These are phyloP conservation scores for Ceyx melanurus DNA, from an alignment of 2,113 vertebrate genomes.

Conservation along the genomic window DNA sequence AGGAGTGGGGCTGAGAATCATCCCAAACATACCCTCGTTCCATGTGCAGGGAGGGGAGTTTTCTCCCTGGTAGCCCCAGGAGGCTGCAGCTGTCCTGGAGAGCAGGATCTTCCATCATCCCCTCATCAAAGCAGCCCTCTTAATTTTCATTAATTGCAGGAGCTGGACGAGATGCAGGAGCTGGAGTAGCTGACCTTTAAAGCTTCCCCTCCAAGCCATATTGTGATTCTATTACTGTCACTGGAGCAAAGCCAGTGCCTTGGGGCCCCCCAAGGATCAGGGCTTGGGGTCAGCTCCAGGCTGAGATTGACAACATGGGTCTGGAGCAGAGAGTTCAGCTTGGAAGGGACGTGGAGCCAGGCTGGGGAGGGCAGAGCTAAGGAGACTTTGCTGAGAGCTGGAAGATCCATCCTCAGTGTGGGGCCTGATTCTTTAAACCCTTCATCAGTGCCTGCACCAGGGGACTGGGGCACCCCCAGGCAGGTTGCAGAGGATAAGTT, in stretches of 20 bases:
- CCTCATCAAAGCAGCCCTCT: not conserved
- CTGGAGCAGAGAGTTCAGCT: not conserved
- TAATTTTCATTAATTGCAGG: not conserved
- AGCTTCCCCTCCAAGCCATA: not conserved
- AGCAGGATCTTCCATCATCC: not conserved
- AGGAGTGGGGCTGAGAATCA: not conserved
- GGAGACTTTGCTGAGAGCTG: not conserved
- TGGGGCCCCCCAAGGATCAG: not conserved
- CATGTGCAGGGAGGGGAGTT: rapidly evolving
- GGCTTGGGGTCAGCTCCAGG: not conserved
- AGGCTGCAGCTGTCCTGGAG: not conserved
- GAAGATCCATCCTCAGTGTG: rapidly evolving
- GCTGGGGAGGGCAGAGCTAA: not conserved
- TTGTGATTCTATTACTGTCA: not conserved
- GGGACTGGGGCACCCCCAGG: no score
- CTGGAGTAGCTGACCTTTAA: not conserved
- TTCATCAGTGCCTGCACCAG: no score
- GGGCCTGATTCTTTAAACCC: no score
- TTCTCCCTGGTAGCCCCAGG: not conserved
- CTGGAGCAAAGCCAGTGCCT: rapidly evolving
- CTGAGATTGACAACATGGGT: rapidly evolving
- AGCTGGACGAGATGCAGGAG: not conserved
- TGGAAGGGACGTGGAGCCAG: rapidly evolving
- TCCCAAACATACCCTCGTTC: not conserved
- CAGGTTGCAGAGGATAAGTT: no score